Conservation (phyloP, 2,888 invertebrate genomes). For the Drosophila subquinaria region DNA sequence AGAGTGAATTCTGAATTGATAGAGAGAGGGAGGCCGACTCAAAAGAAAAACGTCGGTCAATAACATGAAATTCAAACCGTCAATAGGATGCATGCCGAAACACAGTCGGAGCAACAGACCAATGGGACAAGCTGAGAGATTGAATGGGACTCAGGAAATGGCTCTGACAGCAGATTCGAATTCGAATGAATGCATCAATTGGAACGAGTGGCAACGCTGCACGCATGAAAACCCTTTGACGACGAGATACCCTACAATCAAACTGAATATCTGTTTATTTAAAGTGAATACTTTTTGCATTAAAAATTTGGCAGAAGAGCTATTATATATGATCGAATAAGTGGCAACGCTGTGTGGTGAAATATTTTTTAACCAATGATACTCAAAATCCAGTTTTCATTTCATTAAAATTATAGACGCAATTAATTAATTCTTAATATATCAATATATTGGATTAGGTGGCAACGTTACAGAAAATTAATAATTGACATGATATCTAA, state of each 20-base stretch:
- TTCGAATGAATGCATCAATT: conserved; percentile 31
- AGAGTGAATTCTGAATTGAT: not conserved
- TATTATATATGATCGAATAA: not conserved
- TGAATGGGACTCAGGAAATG: conserved; percentile 5
- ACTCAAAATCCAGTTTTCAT: too few relatives aligned
- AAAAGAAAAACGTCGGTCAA: conserved; percentile 61
- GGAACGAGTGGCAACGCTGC: conserved; percentile 16
- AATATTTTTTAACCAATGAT: not conserved
- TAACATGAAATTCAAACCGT: conserved; percentile 70
- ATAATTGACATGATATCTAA: too few relatives aligned
- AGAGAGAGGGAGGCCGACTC: conserved; percentile 4
- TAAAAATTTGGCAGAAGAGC: not conserved
- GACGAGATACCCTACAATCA: not conserved
- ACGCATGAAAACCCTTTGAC: not conserved
- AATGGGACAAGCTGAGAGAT: not conserved
- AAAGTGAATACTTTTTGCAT: not conserved
- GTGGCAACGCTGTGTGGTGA: not conserved
- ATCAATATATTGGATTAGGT: not conserved
- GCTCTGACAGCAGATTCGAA: conserved; percentile 21
- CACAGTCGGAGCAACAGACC: conserved; percentile 22
- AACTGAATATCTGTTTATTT: not conserved
- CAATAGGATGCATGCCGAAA: conserved; percentile 63
- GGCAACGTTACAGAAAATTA: not conserved
- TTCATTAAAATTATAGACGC: too few relatives aligned
- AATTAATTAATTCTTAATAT: not conserved